These are phyloP conservation scores for Cossypha caffra DNA, from an alignment of 2,797 vertebrate genomes.

Conservation along the genomic window DNA sequence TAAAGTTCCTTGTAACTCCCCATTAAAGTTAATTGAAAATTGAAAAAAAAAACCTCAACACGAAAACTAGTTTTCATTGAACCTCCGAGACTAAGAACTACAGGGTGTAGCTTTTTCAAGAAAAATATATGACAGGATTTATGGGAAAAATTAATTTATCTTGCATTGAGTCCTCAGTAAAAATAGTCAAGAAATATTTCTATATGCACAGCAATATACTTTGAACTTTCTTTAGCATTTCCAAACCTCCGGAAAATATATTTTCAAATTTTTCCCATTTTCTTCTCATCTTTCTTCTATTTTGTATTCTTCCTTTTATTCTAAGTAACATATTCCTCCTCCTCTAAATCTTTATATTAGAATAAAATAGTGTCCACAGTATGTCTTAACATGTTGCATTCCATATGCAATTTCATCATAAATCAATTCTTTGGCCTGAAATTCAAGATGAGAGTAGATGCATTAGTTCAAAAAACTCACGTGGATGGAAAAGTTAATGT, in stretches of 20 bases:
- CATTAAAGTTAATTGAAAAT: background rate
- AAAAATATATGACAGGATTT: background rate
- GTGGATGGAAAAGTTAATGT: background rate
- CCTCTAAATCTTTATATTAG: background rate
- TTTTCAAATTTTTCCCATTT: background rate
- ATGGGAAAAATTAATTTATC: background rate
- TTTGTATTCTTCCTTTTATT: background rate
- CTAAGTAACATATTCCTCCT: background rate
- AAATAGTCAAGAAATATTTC: background rate
- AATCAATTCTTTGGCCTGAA: background rate
- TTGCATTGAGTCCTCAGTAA: background rate
- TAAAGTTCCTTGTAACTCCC: background rate
- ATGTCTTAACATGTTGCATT: background rate
- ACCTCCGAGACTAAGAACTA: background rate
- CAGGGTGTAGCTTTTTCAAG: background rate
- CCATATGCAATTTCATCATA: background rate
- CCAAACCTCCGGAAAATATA: background rate
- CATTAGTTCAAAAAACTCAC: background rate
- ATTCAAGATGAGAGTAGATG: background rate
- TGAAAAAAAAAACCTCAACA: background rate
- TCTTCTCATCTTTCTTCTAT: background rate
- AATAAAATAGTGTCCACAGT: background rate
- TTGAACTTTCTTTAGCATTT: background rate
- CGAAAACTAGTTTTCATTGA: background rate
- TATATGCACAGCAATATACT: background rate